These are phyloP conservation scores for Acutogordius australiensis DNA, from an alignment of 2,888 invertebrate species.

Conservation along the genomic window DNA sequence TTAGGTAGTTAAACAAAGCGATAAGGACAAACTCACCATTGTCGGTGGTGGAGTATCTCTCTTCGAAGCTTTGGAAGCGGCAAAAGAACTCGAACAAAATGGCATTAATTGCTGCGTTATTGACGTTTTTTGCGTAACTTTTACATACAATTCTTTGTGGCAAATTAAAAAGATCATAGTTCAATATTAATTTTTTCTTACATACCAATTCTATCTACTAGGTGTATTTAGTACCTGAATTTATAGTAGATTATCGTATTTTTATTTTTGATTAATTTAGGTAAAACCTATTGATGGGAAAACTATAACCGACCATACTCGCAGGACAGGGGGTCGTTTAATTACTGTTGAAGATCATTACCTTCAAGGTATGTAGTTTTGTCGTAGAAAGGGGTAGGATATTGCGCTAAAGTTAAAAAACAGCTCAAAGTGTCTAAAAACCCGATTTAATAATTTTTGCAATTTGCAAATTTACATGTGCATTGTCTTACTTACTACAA, in stretches of 20 bases:
- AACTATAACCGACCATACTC: conserved; percentile 42
- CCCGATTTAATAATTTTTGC: too few relatives aligned
- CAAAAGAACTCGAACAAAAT: conserved; percentile 37
- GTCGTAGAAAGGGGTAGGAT: too few relatives aligned
- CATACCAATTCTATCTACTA: too few relatives aligned
- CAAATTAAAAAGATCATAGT: too few relatives aligned
- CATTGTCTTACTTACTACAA: too few relatives aligned
- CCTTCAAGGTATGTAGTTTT: conserved; percentile 37
- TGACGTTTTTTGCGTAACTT: conserved; percentile 5
- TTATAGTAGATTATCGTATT: too few relatives aligned
- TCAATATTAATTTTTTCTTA: too few relatives aligned
- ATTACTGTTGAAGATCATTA: conserved; percentile 92
- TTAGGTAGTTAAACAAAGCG: conserved; percentile 43
- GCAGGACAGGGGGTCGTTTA: conserved; percentile 44
- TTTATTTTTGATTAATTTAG: conserved; percentile 36
- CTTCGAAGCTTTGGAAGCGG: conserved; percentile 57
- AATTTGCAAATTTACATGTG: too few relatives aligned
- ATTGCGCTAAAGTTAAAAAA: too few relatives aligned
- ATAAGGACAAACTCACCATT: conserved; percentile 47
- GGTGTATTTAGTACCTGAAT: too few relatives aligned
- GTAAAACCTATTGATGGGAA: conserved; percentile 66
- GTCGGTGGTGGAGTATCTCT: conserved; percentile 78
- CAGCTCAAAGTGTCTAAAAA: too few relatives aligned
- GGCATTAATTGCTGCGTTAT: conserved; percentile 23
- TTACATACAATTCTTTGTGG: too few relatives aligned